Evolutionary conservation across 2,888 invertebrate genomes (phyloP), one percentile per base, ranked within the genome.

Genomic region (Plagodis pulveraria): DNA sequence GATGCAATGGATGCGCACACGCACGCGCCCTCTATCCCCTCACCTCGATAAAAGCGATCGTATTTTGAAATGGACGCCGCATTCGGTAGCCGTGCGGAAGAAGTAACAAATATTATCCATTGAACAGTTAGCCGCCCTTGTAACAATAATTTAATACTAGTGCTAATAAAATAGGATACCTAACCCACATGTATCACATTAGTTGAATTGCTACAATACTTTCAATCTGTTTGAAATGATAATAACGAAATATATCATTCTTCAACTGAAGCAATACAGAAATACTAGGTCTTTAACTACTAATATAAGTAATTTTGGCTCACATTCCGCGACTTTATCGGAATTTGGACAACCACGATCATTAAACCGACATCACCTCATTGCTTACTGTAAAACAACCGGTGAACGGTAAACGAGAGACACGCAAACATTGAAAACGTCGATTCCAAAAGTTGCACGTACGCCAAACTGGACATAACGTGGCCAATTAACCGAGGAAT

Each of bases 1-100:
- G 74, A 77, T 86, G 85, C 86, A 83, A 81, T 87, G 84, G 87
- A 89, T 90, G 91, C 86, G 86, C 87, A 81, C 81, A 87, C 89
- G 89, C 88, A 87, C 83, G 84, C 87, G 87, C 83, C 84, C 86
- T 85, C 87, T 87, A 85, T 89, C 80, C 80, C 81, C 80, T 83
- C 85, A 78, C 83, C 78, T 83, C 86, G 85, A 89, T 90, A 86
- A 85, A 80, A 83, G 80, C 84, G 84, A 86, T 87, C 83, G 81
- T 84, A 80, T 84, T 86, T 89, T 85, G 86, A 84, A 89, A 89
- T 86, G 84, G 80, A 84, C 81, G 85, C 71, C 80, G 81, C 78
- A 76, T 88, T 87, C 89, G 85, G 90, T 91, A 91, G 91, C 89
- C 67, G 77, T 74, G 78, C 81, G 83, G 80, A 83, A 82, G 82